Conservation (phyloP, 1,140 invertebrate species). For the Magallana angulata region DNA sequence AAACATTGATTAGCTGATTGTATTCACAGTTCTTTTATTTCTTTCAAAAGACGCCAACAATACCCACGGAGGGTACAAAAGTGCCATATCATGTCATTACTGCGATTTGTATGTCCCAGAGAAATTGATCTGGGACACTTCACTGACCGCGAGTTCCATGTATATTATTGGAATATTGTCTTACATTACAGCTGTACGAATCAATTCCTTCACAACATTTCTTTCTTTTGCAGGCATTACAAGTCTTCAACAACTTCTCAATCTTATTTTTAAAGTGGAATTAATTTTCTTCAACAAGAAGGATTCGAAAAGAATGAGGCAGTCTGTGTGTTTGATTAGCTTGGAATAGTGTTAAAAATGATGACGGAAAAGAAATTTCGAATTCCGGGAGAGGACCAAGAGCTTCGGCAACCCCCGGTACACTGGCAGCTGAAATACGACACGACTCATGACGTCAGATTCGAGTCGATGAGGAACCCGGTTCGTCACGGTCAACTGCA, state of each 20-base stretch:
- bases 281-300: not conserved
- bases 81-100: constrained; percentile 15
- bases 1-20: constrained; percentile 17
- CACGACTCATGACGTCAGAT: constrained; percentile 37
- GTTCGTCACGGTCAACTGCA: constrained; percentile 26
- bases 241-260: not conserved
- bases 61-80: not conserved
- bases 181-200: not conserved
- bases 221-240: not conserved
- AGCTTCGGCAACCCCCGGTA: not conserved
- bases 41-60: not conserved
- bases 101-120: not conserved
- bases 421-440: constrained; percentile 37
- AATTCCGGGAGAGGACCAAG: constrained; percentile 32
- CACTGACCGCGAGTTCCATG: not conserved
- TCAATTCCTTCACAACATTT: not conserved
- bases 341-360: not conserved
- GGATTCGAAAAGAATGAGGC: not conserved
- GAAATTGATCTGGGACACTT: not conserved
- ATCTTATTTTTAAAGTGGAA: too few relatives aligned
- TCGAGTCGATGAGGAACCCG: constrained; percentile 37
- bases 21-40: constrained; percentile 11
- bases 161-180: not conserved
- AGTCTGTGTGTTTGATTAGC: not conserved
- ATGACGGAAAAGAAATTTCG: constrained; percentile 26